Evolutionary conservation across 2,113 vertebrate species (phyloP).

Genomic region (Dipodomys spectabilis): DNA sequence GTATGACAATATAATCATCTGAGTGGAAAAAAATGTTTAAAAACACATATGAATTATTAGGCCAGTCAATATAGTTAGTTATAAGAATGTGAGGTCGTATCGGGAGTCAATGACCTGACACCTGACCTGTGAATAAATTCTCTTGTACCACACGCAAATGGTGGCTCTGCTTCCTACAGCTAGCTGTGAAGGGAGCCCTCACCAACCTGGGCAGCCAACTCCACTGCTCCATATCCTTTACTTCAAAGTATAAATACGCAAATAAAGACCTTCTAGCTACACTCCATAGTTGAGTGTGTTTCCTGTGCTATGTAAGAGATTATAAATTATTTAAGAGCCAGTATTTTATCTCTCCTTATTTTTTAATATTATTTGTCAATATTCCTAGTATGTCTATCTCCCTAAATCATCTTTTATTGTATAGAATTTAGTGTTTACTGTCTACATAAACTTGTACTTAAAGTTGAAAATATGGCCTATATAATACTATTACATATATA

Average conservation of each 20-base stretch:
- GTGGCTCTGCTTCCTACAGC: neutral
- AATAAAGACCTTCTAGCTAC: neutral
- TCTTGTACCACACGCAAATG: neutral
- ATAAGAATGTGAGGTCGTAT: neutral
- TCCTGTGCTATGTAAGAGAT: neutral
- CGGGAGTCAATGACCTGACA: neutral
- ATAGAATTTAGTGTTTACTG: conserved; percentile 16
- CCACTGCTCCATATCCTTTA: neutral
- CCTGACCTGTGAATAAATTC: neutral
- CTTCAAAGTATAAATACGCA: neutral
- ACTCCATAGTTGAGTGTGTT: neutral
- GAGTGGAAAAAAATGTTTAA: conserved; percentile 30
- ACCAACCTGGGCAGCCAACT: neutral
- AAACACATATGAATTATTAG: neutral
- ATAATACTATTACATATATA: neutral
- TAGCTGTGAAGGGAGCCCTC: neutral
- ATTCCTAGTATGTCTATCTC: conserved; percentile 36
- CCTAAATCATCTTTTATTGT: neutral
- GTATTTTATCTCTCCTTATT: neutral
- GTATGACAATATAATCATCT: neutral
- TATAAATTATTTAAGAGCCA: conserved; percentile 5
- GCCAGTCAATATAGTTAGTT: neutral
- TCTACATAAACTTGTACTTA: conserved; percentile 15
- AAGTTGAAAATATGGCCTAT: neutral
- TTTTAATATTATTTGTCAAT: conserved; percentile 52